phyloP scores from a whole-genome alignment of 2,888 invertebrate genomes.

The Caenorhabditis uteleia region DNA sequence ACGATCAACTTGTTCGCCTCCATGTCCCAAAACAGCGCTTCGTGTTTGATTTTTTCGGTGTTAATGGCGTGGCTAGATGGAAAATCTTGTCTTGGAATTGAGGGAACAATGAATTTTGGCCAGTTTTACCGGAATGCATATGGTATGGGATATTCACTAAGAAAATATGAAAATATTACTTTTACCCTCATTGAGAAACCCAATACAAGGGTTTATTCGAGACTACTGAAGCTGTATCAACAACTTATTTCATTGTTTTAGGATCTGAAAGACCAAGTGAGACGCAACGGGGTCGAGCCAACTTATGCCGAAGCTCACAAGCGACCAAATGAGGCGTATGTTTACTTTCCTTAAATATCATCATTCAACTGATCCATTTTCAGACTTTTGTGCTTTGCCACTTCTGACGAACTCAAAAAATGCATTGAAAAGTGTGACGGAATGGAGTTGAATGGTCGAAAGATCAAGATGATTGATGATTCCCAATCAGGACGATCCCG shows the following conservation, averaged over 20 bases:
- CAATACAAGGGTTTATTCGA: too few relatives aligned
- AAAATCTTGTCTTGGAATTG: too few relatives aligned
- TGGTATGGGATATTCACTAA: too few relatives aligned
- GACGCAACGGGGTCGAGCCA: slow-evolving; percentile 92
- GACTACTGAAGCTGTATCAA: too few relatives aligned
- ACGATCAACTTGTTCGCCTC: too few relatives aligned
- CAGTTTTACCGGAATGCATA: too few relatives aligned
- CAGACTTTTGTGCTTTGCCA: slow-evolving; percentile 96
- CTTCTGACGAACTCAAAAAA: slow-evolving; percentile 90
- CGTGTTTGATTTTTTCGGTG: too few relatives aligned
- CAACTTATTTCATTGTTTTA: slow-evolving; percentile 49
- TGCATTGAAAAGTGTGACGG: slow-evolving; percentile 95
- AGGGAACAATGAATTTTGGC: too few relatives aligned
- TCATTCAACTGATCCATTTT: slow-evolving; percentile 2
- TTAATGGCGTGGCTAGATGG: too few relatives aligned
- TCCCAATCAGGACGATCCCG: slow-evolving; percentile 60
- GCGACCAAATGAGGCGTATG: slow-evolving; percentile 79
- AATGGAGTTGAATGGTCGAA: slow-evolving; percentile 88
- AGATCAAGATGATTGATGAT: slow-evolving; percentile 89
- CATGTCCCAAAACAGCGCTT: too few relatives aligned
- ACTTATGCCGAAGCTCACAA: slow-evolving; percentile 98
- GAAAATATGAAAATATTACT: too few relatives aligned
- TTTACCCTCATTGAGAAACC: too few relatives aligned
- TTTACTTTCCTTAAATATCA: not conserved
- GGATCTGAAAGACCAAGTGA: slow-evolving; percentile 99